Base-by-base conservation (phyloP, 1,140 invertebrate species). In the Maniola jurtina region DNA sequence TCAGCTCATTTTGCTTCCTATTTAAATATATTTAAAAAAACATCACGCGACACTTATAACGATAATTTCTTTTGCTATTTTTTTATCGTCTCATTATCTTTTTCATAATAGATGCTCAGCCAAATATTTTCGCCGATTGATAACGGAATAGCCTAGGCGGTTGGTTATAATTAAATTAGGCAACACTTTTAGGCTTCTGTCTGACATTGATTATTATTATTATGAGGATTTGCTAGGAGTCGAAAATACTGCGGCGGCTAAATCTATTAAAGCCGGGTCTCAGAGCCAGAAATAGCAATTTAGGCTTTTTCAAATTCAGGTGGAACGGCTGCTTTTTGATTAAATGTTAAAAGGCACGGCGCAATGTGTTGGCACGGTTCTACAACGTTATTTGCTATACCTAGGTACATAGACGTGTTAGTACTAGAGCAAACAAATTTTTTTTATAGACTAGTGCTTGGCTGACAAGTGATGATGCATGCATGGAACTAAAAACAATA, bases 121-220 rank as follows among this genome's bases (percentile, higher is more conserved):
- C 25, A 38, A 38, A 38, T 9, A 38, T 14, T 57, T 25, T 16
- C 33, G 40, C 33, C 56, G 50, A 50, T 59, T 67, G 65, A 61
- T 10, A 38, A 38, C 10, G 38, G 61, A 40, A 57, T 61, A 35
- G 55, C 14, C 25, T 54, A 55, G 61, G 52, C 61, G 40, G 16
- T 45, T 58, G 35, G 57, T 68, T 57, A 52, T 75, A 75, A 75
- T 70, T 72, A 48, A 70, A 75, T 75, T 75, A 75, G 35, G 35
- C 15, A 56, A 34, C 69, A 70, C 70, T 70, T 63, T 72, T 64
- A 60, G 73, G 73, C 69, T 75, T 75, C 73, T 42, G 56, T 70
- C 55, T 62, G 73, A 66, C 73, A 75, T 72, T 72, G 70, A 72
- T 75, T 61, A 72, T 61, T 57, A 55, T 59, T 66, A 65, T 68